phyloP scores from a whole-genome alignment of 2,113 vertebrate species.

The Hemiscyllium ocellatum region DNA sequence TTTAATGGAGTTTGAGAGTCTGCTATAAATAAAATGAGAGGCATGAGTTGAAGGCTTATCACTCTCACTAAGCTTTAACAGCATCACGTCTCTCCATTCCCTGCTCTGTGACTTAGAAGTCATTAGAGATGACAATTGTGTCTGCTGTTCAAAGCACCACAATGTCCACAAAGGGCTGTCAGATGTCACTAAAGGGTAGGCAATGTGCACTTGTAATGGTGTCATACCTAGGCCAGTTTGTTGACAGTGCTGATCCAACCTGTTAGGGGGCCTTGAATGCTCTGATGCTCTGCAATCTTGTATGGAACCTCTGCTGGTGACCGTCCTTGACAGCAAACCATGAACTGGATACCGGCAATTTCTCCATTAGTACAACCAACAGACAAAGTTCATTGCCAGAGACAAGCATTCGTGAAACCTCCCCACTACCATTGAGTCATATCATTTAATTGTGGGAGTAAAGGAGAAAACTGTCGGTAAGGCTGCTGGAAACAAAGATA shows the following conservation, averaged over 20 bases:
- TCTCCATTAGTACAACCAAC: not conserved
- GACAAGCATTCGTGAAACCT: not conserved
- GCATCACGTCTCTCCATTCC: not conserved
- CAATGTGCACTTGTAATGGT: not conserved
- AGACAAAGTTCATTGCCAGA: not conserved
- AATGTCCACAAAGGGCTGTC: not conserved
- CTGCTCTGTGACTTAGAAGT: not conserved
- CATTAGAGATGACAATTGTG: not conserved
- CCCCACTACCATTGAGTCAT: not conserved
- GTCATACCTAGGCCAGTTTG: not conserved
- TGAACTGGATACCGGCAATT: not conserved
- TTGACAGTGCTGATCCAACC: not conserved
- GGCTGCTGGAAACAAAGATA: too few relatives aligned
- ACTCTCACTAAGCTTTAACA: not conserved
- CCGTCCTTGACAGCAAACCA: not conserved
- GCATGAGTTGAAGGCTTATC: not conserved
- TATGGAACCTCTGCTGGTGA: not conserved
- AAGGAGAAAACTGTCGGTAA: not conserved
- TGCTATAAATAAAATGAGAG: slow-evolving; percentile 6
- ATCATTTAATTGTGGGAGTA: not conserved
- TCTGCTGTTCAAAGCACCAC: not conserved
- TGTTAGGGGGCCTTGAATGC: not conserved
- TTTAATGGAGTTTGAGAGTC: not conserved
- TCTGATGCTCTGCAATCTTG: not conserved
- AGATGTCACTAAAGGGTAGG: not conserved